Evolutionary conservation across 2,113 vertebrate genomes (phyloP).

Genomic region (Rhinoptilus africanus): DNA sequence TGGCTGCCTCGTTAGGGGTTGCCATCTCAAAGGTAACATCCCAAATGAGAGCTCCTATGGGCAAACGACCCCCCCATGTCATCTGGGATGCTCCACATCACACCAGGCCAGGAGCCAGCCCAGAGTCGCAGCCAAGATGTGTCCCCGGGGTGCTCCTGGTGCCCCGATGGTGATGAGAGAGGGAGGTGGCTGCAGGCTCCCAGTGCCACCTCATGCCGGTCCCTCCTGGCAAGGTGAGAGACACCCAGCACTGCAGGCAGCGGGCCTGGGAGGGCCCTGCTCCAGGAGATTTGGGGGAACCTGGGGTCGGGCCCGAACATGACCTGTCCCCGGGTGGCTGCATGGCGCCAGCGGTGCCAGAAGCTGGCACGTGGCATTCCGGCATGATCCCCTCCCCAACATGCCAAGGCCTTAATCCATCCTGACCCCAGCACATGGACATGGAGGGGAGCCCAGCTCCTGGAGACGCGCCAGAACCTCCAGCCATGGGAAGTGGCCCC

Average conservation of each 20-base stretch:
- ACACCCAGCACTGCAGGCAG: neutral
- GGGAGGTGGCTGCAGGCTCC: neutral
- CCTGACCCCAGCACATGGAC: neutral
- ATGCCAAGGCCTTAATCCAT: neutral
- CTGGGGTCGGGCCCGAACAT: neutral
- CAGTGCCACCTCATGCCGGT: rapidly evolving
- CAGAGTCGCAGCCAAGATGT: rapidly evolving
- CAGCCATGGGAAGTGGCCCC: neutral
- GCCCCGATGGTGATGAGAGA: neutral
- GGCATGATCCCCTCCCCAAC: neutral
- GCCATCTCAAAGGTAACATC: neutral
- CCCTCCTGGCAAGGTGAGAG: neutral
- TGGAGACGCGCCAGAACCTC: neutral
- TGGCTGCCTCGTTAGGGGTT: rapidly evolving
- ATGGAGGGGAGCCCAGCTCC: neutral
- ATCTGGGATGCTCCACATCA: rapidly evolving
- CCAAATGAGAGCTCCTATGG: neutral
- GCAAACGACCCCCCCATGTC: neutral
- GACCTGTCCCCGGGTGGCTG: rapidly evolving
- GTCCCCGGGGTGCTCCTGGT: neutral
- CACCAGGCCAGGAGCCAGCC: neutral
- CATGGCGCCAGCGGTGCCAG: neutral
- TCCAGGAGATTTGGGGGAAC: neutral
- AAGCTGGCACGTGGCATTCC: neutral
- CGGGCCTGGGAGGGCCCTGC: neutral